phyloP scores from a whole-genome alignment of 2,113 vertebrate genomes.

The Coreoperca whiteheadi region DNA sequence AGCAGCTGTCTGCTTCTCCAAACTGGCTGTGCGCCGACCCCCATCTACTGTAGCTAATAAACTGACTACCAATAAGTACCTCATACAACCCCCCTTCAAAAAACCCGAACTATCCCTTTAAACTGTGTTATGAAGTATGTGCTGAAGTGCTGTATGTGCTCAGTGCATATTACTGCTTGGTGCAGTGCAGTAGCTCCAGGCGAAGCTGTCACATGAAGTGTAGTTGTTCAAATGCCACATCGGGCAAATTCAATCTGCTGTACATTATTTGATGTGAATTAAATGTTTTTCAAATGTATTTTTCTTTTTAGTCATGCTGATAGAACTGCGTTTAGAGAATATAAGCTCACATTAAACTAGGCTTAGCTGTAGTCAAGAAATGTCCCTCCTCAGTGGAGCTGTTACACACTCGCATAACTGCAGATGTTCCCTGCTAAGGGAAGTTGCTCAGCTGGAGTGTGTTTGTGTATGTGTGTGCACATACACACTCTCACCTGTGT shows the following conservation, averaged over 20 bases:
- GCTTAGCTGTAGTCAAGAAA: constrained; percentile 11
- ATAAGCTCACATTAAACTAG: constrained; percentile 2
- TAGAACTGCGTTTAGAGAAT: background rate
- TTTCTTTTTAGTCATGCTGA: background rate
- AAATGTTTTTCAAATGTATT: background rate
- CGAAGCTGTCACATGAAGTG: constrained; percentile 8
- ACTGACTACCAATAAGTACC: too few species aligned
- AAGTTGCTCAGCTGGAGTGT: constrained; percentile 27
- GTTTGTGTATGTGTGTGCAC: background rate
- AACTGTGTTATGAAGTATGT: constrained; percentile 7
- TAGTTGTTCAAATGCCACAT: background rate
- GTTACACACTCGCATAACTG: constrained; percentile 23
- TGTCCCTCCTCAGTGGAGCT: constrained; percentile 9
- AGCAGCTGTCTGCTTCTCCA: too few species aligned
- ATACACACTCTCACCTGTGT: constrained; percentile 25
- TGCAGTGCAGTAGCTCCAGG: constrained; percentile 9
- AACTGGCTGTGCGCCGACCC: too few species aligned
- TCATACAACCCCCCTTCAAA: too few species aligned
- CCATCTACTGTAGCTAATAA: too few species aligned
- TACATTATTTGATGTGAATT: background rate
- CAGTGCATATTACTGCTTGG: constrained; percentile 5
- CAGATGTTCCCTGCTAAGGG: constrained; percentile 27
- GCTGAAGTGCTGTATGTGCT: background rate
- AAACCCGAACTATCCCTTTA: too few species aligned
- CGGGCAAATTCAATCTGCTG: constrained; percentile 1